phyloP scores from a whole-genome alignment of 2,888 invertebrate genomes.

The Troilus luridus region DNA sequence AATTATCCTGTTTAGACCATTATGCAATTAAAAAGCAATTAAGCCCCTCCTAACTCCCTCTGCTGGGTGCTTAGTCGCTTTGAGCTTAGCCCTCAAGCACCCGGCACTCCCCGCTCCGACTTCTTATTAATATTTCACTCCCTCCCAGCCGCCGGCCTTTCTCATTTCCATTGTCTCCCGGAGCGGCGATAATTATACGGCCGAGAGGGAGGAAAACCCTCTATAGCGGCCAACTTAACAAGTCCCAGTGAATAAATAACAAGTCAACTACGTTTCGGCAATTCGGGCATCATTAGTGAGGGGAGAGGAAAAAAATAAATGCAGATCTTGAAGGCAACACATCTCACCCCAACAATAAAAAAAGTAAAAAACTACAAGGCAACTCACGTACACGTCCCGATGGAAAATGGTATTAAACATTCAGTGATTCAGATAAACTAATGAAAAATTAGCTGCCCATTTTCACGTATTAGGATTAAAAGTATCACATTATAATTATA shows the following conservation, averaged over 20 bases:
- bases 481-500: too few relatives aligned
- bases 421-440: too few relatives aligned
- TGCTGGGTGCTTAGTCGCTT: slow-evolving; percentile 54
- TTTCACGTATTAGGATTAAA: too few relatives aligned
- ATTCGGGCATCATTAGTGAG: too few relatives aligned
- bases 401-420: too few relatives aligned
- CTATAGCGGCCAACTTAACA: neutral
- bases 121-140: slow-evolving; percentile 58
- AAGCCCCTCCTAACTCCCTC: slow-evolving; percentile 14
- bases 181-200: neutral
- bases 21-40: slow-evolving; percentile 64
- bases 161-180: slow-evolving; percentile 42
- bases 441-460: too few relatives aligned
- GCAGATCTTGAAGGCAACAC: too few relatives aligned
- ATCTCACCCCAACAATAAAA: too few relatives aligned
- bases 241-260: neutral
- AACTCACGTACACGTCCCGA: too few relatives aligned
- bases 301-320: too few relatives aligned
- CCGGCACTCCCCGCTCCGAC: slow-evolving; percentile 55
- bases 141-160: slow-evolving; percentile 56
- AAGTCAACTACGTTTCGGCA: neutral
- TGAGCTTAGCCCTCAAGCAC: slow-evolving; percentile 59
- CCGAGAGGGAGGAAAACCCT: neutral
- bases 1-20: slow-evolving; percentile 61
- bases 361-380: too few relatives aligned